Percentiles rank a stretch among this genome's conserved stretches.
Conservation (phyloP, 2,797 vertebrate genomes). For the Neosilurus hyrtlii region DNA sequence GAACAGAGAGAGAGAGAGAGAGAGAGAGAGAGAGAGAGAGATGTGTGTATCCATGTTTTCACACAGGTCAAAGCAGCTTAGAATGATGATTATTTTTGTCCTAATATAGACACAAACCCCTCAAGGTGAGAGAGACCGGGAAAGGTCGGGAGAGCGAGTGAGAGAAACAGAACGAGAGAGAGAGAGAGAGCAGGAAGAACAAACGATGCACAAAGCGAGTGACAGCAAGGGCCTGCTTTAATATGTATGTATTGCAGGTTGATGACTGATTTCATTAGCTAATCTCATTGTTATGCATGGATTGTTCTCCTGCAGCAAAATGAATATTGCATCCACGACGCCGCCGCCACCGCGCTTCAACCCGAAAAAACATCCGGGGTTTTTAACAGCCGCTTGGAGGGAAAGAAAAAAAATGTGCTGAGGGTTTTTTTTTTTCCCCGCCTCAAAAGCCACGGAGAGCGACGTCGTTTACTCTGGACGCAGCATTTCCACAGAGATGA, state of each 20-base stretch:
- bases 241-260: conserved; percentile 98
- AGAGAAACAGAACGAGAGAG: not conserved
- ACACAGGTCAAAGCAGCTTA: conserved; percentile 48
- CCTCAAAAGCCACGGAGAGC: conserved; percentile 44
- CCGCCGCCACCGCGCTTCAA: conserved; percentile 59
- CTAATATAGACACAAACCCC: conserved; percentile 53
- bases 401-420: conserved; percentile 35
- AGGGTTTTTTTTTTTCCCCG: conserved; percentile 37
- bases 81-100: conserved; percentile 54
- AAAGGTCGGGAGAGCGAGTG: conserved; percentile 28
- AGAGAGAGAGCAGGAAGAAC: conserved; percentile 74
- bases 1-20: not conserved
- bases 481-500: conserved; percentile 34
- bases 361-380: conserved; percentile 66
- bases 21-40: not conserved
- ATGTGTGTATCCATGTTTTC: conserved; percentile 14
- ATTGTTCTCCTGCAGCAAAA: conserved; percentile 99
- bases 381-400: conserved; percentile 55
- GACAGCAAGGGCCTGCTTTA: conserved; percentile 93
- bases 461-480: conserved; percentile 43
- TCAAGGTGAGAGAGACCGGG: conserved; percentile 49
- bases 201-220: conserved; percentile 92
- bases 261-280: conserved; percentile 99
- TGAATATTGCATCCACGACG: conserved; percentile 93
- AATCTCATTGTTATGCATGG: conserved; percentile 99